phyloP scores from a whole-genome alignment of 2,797 vertebrate genomes.

The Balearica regulorum region DNA sequence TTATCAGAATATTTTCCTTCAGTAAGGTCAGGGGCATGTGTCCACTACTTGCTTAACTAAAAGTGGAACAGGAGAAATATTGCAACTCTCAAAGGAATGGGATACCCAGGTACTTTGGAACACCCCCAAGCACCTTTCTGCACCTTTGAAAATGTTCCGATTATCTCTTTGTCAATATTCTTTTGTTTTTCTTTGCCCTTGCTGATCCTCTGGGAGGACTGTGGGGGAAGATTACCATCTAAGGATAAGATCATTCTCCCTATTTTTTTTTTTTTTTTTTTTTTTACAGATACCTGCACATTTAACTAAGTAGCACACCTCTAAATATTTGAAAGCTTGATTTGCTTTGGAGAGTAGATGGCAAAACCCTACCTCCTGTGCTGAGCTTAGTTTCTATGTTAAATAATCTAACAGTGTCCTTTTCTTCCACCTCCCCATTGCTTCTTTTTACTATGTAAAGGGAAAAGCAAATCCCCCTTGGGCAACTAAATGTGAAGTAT shows the following conservation, averaged over 20 bases:
- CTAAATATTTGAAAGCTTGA: conserved; percentile 28
- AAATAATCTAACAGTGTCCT: neutral
- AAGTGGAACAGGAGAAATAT: neutral
- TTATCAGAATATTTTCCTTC: neutral
- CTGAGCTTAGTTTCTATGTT: neutral
- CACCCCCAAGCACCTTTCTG: neutral
- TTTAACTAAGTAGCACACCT: neutral
- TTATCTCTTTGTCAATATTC: neutral
- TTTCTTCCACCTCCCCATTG: neutral
- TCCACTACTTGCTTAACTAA: neutral
- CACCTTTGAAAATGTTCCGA: neutral
- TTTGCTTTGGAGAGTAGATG: neutral
- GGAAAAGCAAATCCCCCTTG: neutral
- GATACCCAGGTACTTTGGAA: neutral
- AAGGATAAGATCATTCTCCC: neutral
- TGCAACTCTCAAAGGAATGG: neutral
- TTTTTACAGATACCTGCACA: neutral
- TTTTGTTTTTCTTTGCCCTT: neutral
- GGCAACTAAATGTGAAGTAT: neutral
- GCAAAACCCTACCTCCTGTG: neutral
- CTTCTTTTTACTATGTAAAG: neutral
- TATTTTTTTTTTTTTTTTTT: neutral
- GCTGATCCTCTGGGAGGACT: neutral
- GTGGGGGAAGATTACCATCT: neutral
- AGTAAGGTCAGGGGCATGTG: neutral